A percentile compares a stretch with the other conserved stretches of the same genome.
Conservation (phyloP, 2,113 vertebrate genomes). For the Pygoscelis antarcticus region DNA sequence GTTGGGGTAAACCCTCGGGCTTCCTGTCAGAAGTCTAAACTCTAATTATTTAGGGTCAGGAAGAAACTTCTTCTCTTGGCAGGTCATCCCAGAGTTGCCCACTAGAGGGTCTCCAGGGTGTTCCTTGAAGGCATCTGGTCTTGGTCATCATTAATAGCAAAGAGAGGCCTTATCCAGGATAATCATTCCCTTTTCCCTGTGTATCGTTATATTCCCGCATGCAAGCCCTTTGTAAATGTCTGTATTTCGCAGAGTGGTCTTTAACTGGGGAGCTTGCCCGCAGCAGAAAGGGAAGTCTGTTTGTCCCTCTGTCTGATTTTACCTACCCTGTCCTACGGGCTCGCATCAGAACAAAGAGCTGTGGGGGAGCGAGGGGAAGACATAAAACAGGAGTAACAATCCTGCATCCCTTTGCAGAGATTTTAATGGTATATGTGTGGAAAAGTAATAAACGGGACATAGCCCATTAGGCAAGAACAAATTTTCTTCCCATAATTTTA, state of each 20-base stretch:
- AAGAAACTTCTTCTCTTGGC: constrained; percentile 26
- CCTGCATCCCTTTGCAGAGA: constrained; percentile 16
- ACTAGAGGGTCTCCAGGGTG: constrained; percentile 64
- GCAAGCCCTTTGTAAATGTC: background rate
- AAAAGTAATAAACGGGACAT: constrained; percentile 76
- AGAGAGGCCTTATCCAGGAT: constrained; percentile 19
- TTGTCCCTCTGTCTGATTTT: background rate
- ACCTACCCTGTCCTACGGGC: background rate
- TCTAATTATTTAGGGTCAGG: constrained; percentile 41
- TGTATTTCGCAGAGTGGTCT: background rate
- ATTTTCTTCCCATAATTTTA: constrained; percentile 77
- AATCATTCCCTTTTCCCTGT: background rate
- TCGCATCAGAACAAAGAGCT: constrained; percentile 41
- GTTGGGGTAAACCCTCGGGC: constrained; percentile 2
- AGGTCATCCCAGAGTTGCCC: constrained; percentile 62
- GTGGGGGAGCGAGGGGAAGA: background rate
- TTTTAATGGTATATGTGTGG: constrained; percentile 71
- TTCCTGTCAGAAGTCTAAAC: constrained; percentile 21
- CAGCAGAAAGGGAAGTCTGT: background rate
- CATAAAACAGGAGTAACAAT: constrained; percentile 24
- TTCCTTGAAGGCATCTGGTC: constrained; percentile 40
- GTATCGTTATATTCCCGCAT: background rate
- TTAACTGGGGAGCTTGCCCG: background rate
- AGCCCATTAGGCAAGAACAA: constrained; percentile 83
- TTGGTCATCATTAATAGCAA: constrained; percentile 49